A percentile compares a stretch with the other conserved stretches of the same genome.
phyloP scores from a whole-genome alignment of 2,113 vertebrate genomes.

The Gymnorhina tibicen region DNA sequence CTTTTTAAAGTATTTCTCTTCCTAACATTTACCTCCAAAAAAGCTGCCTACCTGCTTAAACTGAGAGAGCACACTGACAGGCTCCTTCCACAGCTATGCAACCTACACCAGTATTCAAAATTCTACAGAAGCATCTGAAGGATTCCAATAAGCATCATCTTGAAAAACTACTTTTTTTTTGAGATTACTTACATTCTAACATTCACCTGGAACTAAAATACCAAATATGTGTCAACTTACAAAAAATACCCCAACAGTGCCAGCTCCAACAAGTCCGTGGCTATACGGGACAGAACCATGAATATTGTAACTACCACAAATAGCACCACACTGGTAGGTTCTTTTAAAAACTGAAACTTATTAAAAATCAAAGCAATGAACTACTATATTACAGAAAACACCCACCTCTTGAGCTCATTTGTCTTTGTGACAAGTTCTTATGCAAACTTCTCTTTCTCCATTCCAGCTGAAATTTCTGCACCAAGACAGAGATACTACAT shows the following conservation, averaged over 20 bases:
- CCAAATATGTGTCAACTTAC: neutral
- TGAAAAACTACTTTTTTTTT: neutral
- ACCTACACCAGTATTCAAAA: neutral
- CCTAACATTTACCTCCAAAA: neutral
- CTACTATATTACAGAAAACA: neutral
- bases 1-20: neutral
- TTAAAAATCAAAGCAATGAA: neutral
- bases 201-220: neutral
- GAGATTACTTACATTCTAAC: neutral
- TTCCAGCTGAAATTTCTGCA: neutral
- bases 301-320: neutral
- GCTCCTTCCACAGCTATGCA: neutral
- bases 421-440: neutral
- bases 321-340: neutral
- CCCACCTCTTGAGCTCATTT: neutral
- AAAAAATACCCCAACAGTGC: neutral
- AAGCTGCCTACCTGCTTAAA: neutral
- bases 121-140: neutral
- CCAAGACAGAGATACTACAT: neutral
- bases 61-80: neutral
- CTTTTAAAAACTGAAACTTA: neutral
- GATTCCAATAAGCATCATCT: neutral
- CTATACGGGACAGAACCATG: neutral
- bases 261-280: neutral
- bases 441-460: neutral